These are phyloP conservation scores for Crocuta crocuta DNA, from an alignment of 2,113 vertebrate species.

Conservation along the genomic window DNA sequence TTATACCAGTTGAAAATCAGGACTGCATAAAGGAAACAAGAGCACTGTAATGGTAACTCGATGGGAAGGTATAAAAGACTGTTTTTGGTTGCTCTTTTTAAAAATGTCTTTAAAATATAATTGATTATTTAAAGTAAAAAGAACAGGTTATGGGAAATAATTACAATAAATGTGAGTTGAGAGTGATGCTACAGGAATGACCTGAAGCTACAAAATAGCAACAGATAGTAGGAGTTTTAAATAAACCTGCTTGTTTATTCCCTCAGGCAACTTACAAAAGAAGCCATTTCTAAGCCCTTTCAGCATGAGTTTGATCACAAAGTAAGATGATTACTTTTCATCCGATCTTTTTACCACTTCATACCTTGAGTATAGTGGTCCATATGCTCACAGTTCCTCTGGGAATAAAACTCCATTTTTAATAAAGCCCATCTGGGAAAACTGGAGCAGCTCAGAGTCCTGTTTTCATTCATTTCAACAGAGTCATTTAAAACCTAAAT, in stretches of 20 bases:
- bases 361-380: background rate
- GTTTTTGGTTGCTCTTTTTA: background rate
- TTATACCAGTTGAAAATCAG: background rate
- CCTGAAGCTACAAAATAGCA: background rate
- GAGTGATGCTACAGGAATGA: background rate
- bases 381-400: background rate
- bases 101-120: background rate
- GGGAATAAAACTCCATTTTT: background rate
- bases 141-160: background rate
- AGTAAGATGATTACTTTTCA: background rate
- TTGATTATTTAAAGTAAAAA: conserved; percentile 6
- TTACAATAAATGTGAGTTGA: background rate
- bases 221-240: background rate
- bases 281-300: background rate
- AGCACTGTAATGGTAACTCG: background rate
- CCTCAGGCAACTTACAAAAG: background rate
- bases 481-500: conserved; percentile 26
- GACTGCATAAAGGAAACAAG: conserved; percentile 2
- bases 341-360: background rate
- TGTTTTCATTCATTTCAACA: conserved; percentile 16
- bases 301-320: conserved; percentile 11
- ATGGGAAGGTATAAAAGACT: background rate
- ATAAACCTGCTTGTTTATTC: background rate
- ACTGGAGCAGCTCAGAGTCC: background rate
- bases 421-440: background rate